Percentiles rank a stretch among this genome's conserved stretches.
Evolutionary conservation across 2,113 vertebrate genomes (phyloP).

Genomic region (Vulpes lagopus): DNA sequence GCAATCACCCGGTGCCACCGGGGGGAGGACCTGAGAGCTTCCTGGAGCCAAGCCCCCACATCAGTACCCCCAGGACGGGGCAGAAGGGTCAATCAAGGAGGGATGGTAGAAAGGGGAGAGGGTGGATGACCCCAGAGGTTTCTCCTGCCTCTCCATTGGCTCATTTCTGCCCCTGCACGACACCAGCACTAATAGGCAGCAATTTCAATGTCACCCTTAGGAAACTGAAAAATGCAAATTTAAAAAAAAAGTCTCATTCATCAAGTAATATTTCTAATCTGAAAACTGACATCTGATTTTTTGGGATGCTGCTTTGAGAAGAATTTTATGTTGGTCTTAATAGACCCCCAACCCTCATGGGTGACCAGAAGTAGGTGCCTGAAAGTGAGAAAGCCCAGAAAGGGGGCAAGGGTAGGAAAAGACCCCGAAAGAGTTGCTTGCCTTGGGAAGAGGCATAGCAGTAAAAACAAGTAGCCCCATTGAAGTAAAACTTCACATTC

Average conservation of each 20-base stretch:
- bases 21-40: accelerated
- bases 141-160: accelerated
- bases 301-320: background rate
- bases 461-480: background rate
- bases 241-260: background rate
- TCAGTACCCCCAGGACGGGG: background rate
- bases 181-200: accelerated
- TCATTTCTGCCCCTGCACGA: accelerated
- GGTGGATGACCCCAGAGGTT: background rate
- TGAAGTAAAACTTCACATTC: background rate
- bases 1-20: no score
- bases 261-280: background rate
- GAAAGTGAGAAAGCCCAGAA: background rate
- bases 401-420: background rate
- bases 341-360: background rate
- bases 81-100: accelerated
- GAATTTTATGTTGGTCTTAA: background rate
- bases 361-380: background rate
- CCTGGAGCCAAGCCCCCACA: background rate
- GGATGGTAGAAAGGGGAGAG: background rate
- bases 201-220: accelerated
- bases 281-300: background rate
- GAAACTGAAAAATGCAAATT: background rate
- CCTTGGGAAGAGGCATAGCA: background rate
- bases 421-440: background rate